Conservation (phyloP, 1,140 invertebrate genomes). For the Drosophila pectinifera region DNA sequence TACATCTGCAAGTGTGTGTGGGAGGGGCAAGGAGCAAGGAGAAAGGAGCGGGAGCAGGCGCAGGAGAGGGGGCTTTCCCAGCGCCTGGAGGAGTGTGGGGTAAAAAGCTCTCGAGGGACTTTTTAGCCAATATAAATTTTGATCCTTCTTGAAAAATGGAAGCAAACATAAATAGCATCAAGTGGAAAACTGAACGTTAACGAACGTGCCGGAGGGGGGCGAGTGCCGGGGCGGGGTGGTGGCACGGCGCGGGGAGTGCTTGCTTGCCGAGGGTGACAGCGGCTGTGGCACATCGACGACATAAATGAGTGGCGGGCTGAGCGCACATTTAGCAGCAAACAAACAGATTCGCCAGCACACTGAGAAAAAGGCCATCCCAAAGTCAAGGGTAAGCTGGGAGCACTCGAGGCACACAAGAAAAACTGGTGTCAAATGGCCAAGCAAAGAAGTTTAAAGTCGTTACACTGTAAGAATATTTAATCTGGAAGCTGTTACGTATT, state of each 20-base stretch:
- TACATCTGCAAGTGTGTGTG: constrained; percentile 78
- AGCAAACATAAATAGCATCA: constrained; percentile 84
- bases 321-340: constrained; percentile 82
- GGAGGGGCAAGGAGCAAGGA: constrained; percentile 8
- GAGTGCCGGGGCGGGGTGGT: not conserved
- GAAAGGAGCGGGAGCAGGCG: not conserved
- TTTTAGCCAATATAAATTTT: constrained; percentile 84
- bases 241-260: constrained; percentile 16
- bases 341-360: constrained; percentile 64
- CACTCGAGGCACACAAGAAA: constrained; percentile 26
- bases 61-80: constrained; percentile 1
- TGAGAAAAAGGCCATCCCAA: constrained; percentile 32
- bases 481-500: no score
- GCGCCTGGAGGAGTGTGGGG: constrained; percentile 17
- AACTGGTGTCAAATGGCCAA: constrained; percentile 22
- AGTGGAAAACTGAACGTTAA: constrained; percentile 82
- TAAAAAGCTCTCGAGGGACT: constrained; percentile 79
- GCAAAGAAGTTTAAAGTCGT: constrained; percentile 13
- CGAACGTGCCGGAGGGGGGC: constrained; percentile 52
- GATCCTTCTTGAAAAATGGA: constrained; percentile 83
- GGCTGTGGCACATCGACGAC: constrained; percentile 77
- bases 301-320: constrained; percentile 82
- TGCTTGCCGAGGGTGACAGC: constrained; percentile 40
- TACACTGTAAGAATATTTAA: constrained; percentile 6
- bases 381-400: constrained; percentile 31